phyloP scores from a whole-genome alignment of 2,888 invertebrate species.

The Rhimphoctona megacephalus region DNA sequence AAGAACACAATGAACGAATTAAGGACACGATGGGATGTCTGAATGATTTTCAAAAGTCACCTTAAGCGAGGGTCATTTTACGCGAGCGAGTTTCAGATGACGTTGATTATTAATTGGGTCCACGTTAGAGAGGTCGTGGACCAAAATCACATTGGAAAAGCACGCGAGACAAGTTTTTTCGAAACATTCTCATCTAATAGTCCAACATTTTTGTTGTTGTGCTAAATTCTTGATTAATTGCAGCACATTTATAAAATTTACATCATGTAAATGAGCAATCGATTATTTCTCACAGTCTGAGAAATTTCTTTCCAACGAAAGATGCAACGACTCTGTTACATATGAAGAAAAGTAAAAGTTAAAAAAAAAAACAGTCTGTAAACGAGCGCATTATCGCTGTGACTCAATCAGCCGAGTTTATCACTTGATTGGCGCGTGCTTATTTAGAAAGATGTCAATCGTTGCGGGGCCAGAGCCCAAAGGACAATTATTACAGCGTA shows the following conservation, averaged over 20 bases:
- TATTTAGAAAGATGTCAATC: conserved; percentile 5
- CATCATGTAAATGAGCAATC: background rate
- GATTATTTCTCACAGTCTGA: background rate
- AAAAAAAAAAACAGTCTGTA: background rate
- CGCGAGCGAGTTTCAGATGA: background rate
- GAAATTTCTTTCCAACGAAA: background rate
- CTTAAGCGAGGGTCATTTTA: conserved; percentile 6
- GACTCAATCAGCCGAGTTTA: background rate
- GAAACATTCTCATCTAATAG: background rate
- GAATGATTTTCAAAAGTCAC: background rate
- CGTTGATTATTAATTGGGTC: background rate
- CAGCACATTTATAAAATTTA: background rate
- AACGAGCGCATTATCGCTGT: background rate
- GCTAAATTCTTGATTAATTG: background rate
- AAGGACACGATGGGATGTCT: background rate
- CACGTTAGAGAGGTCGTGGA: conserved; percentile 5
- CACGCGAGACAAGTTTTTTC: background rate
- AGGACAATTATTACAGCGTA: background rate
- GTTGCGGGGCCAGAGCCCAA: conserved; percentile 11
- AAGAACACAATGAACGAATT: no score
- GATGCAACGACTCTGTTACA: conserved; percentile 5
- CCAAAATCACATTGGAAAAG: conserved; percentile 13
- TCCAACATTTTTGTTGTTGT: background rate
- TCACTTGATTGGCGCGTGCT: conserved; percentile 1
- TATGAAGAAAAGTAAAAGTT: background rate